phyloP scores from a whole-genome alignment of 2,797 vertebrate genomes.

The Syndactyla subalaris region DNA sequence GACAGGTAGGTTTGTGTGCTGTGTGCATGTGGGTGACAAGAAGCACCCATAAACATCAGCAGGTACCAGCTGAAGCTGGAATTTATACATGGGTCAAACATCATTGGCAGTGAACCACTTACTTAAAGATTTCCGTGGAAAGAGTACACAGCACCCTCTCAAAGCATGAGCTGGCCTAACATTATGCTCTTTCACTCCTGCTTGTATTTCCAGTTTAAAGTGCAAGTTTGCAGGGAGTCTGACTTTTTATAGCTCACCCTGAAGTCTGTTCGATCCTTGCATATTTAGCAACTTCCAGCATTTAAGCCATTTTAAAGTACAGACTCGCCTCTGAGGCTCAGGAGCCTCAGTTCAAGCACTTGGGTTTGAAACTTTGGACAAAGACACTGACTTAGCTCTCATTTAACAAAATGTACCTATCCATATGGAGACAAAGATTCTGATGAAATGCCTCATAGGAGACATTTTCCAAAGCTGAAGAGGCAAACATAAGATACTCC shows the following conservation, averaged over 20 bases:
- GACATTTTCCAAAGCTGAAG: neutral
- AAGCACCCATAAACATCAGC: neutral
- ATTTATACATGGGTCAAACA: neutral
- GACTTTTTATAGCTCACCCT: neutral
- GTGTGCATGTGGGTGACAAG: neutral
- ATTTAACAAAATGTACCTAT: neutral
- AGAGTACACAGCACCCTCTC: neutral
- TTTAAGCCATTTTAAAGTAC: neutral
- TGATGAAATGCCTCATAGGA: neutral
- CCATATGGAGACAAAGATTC: neutral
- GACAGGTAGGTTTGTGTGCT: neutral
- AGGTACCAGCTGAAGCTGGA: neutral
- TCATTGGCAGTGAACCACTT: neutral
- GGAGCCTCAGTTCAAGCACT: neutral
- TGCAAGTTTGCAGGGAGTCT: neutral
- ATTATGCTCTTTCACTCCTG: neutral
- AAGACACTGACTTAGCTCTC: neutral
- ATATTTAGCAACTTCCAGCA: neutral
- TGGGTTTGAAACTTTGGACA: neutral
- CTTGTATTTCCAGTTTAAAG: neutral
- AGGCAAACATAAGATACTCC: neutral
- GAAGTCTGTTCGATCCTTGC: neutral
- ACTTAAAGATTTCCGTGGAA: neutral
- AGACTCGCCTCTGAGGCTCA: neutral
- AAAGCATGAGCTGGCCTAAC: neutral